Evolutionary conservation across 2,113 vertebrate species (phyloP).

Genomic region (Onychorhynchus coronatus): DNA sequence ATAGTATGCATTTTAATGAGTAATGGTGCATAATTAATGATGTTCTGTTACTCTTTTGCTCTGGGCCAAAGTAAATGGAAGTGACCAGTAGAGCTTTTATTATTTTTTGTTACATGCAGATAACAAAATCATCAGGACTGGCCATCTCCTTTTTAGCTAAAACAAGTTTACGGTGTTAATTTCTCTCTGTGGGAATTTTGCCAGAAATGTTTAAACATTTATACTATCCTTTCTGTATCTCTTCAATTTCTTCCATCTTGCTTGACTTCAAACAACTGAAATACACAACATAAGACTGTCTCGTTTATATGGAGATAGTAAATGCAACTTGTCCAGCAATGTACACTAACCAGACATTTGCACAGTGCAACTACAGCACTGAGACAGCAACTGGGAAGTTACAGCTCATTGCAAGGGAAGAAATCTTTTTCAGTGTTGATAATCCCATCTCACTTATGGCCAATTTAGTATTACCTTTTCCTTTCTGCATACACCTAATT

Average conservation of each 20-base stretch:
- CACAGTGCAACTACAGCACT: not conserved
- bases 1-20: not conserved
- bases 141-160: not conserved
- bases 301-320: not conserved
- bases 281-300: not conserved
- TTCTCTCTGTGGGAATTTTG: not conserved
- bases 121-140: not conserved
- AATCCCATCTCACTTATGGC: not conserved
- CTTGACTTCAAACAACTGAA: not conserved
- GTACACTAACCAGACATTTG: not conserved
- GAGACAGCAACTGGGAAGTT: not conserved
- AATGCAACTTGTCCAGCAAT: not conserved
- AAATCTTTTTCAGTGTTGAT: not conserved
- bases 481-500: not conserved
- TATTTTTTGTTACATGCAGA: not conserved
- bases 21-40: not conserved
- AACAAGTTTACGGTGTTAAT: not conserved
- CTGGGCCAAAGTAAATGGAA: not conserved
- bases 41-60: not conserved
- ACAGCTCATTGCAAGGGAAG: not conserved
- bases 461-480: not conserved
- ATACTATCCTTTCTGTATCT: not conserved
- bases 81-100: not conserved
- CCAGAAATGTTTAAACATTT: conserved; percentile 1
- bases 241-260: not conserved